Conservation (phyloP, 2,113 vertebrate species). For the Scomber colias region DNA sequence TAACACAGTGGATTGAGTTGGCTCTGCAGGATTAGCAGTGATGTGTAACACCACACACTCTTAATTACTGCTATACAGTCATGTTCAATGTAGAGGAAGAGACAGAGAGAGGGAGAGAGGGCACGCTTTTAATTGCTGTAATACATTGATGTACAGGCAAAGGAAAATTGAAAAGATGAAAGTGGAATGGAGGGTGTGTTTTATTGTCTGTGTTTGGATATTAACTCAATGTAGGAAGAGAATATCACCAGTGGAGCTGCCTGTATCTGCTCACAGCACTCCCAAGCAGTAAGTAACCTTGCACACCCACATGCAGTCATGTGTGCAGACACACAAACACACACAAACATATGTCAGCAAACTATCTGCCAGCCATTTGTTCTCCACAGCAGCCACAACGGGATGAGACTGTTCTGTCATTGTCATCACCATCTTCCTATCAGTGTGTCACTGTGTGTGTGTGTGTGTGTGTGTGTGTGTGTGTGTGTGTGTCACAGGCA, state of each 20-base stretch:
- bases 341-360: slow-evolving; percentile 15
- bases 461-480: background rate
- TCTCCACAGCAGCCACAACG: slow-evolving; percentile 36
- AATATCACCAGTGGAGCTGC: slow-evolving; percentile 2
- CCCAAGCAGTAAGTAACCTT: slow-evolving; percentile 7
- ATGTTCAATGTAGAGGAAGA: slow-evolving; percentile 53
- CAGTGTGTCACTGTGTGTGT: slow-evolving; percentile 7
- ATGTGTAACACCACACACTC: slow-evolving; percentile 70
- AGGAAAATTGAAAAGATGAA: slow-evolving; percentile 56
- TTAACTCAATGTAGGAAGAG: background rate
- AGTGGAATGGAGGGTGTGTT: slow-evolving; percentile 18
- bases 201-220: slow-evolving; percentile 26
- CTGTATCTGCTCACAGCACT: background rate
- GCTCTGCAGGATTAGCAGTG: slow-evolving; percentile 76
- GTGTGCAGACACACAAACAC: background rate
- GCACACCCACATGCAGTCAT: background rate
- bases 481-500: slow-evolving; percentile 13
- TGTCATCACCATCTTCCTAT: slow-evolving; percentile 55
- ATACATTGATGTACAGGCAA: slow-evolving; percentile 35
- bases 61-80: slow-evolving; percentile 76
- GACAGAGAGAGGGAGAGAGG: slow-evolving; percentile 22
- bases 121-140: slow-evolving; percentile 45
- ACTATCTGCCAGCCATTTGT: slow-evolving; percentile 50
- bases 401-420: slow-evolving; percentile 59
- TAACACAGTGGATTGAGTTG: slow-evolving; percentile 72